Evolutionary conservation across 2,888 invertebrate genomes (phyloP), one percentile per base, ranked within the genome.

Genomic region (Chironomus riparius): DNA sequence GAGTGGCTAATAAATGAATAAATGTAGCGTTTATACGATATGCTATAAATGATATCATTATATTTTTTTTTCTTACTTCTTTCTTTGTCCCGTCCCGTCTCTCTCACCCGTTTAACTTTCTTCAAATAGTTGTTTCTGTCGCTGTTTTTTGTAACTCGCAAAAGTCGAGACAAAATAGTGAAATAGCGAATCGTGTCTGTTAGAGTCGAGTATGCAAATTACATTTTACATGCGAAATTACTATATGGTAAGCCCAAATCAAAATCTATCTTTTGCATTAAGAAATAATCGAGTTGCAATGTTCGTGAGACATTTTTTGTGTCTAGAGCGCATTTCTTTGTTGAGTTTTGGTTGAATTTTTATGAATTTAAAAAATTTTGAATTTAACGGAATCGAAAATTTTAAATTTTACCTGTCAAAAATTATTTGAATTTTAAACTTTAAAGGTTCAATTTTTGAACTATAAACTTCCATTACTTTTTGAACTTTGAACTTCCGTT

Each of bases 1-100:
- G 74, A 73, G 62, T 74, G 74, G 47, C 61, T 74, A 74, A 74
- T 74, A 74, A 74, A 74, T 74, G 74, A 74, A 74, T 74, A 74
- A 74, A 74, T 74, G 74, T 74, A 68, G 68, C 74, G 61, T 74
- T 74, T 74, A 74, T 68, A 74, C 21, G 68, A 68, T 68, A 74
- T 74, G 65, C 28, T 74, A 74, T 74, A 74, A 74, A 68, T 61
- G 74, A 74, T 74, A 74, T 61, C 74, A 74, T 74, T 74, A 62
- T 50, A 38, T 61, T 18, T 65, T 65, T n/a, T 72, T 62, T 38
- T 73, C 47, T 48, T 71, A 50, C 50, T 15, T 70, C 18, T 48
- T 21, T 48, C n/a, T 56, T 21, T 56, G n/a, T 71, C 22, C 47
- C 71, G 22, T 73, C 62, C 73, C 62, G 5, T 73, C 73, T 65